Evolutionary conservation across 2,888 invertebrate species (phyloP), one percentile per base, ranked within the genome.

Genomic region (Nebria brevicollis): DNA sequence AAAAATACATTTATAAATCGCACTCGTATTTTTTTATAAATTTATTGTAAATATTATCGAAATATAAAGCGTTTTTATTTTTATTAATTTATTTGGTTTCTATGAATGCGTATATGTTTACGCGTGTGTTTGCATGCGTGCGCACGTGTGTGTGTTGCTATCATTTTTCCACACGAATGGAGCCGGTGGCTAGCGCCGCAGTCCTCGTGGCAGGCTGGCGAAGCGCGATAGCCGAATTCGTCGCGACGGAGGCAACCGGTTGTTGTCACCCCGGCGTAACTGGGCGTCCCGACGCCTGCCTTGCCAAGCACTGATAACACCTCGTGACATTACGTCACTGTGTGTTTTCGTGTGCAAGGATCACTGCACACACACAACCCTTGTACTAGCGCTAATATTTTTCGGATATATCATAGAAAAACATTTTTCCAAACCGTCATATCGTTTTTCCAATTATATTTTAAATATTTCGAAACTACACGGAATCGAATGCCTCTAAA

Each of bases 111-210:
- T 20, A 20, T 20, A 20, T 20, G 20, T 20, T 20, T 20, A 20
- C 20, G 54, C 13, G 54, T 7, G 54, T 54, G 54, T 54, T 20
- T 20, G 20, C 20, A 20, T 20, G 20, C 20, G 20, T 20, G 20
- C 20, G 20, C 20, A 20, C 20, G 54, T 13, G 54, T 54, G 54
- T 54, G 54, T 54, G 70, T 85, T 87, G 88, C 90, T 91, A 91
- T 91, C 91, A 90, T 91, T 91, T 91, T 91, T 91, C 91, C 91
- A 90, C 91, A 91, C 90, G 90, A 89, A 87, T 89, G 89, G 88
- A 87, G 4, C 88, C 86, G 85, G 84, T 79, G 81, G 78, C 84
- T 85, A 84, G 84, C 84, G 86, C 54, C 54, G 34, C 34, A 54
- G 13, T 54, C 54, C 54, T 54, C 2, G 54, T 54, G 54, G 54